Percentiles rank a stretch among this genome's conserved stretches.
Conservation (phyloP, 1,140 invertebrate species). For the Listronotus oregonensis region DNA sequence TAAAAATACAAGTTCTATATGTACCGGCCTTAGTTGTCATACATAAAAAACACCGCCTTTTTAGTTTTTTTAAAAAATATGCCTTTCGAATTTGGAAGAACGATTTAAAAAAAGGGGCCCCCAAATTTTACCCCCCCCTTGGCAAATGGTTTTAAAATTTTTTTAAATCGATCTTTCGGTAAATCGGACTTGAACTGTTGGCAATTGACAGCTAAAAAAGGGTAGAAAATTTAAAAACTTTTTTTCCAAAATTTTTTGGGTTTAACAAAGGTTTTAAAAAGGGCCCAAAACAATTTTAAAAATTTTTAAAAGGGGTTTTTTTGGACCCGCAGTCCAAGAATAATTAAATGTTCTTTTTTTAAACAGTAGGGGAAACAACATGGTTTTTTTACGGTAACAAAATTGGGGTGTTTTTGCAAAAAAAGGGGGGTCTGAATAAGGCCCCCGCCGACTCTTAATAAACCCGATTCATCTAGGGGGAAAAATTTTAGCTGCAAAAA, state of each 20-base stretch:
- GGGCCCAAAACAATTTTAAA: conserved; percentile 34
- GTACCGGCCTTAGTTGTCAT: neutral
- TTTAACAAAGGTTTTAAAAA: conserved; percentile 30
- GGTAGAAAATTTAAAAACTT: conserved; percentile 36
- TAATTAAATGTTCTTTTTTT: conserved; percentile 35
- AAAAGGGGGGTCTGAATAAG: conserved; percentile 40
- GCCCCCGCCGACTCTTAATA: conserved; percentile 56
- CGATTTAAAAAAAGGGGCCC: neutral
- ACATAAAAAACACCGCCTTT: neutral
- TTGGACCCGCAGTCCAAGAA: conserved; percentile 19
- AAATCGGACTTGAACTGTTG: conserved; percentile 46
- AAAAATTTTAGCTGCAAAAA: too few species aligned
- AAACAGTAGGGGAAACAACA: conserved; percentile 40
- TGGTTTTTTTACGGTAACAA: conserved; percentile 38
- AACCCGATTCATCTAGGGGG: too few species aligned
- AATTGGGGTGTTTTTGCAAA: conserved; percentile 44
- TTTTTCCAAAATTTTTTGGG: conserved; percentile 37
- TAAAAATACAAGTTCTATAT: conserved; percentile 5
- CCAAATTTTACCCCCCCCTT: neutral
- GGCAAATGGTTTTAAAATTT: neutral
- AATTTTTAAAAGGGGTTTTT: neutral
- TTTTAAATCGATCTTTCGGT: conserved; percentile 3
- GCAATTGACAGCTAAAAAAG: conserved; percentile 13
- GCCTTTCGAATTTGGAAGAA: too few species aligned
- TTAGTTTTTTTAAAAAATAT: neutral